Base-by-base conservation (phyloP, 1,140 invertebrate genomes). In the Pseudomyrmex sp. region DNA sequence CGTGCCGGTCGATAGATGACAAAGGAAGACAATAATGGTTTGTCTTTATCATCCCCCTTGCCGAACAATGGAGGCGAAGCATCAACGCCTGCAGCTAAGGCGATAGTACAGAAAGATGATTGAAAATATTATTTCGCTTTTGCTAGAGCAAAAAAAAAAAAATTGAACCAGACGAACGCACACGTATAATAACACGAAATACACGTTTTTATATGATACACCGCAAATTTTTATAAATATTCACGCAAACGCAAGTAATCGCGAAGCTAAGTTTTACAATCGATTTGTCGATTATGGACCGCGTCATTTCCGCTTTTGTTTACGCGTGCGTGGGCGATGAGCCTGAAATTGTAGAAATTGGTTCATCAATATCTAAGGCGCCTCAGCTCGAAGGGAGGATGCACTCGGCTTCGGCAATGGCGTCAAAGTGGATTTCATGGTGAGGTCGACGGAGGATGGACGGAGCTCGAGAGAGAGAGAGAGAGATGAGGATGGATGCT, bases 371-470 rank as follows among this genome's bases (percentile, higher is more conserved):
- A 73, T 76, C 70, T 63, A 35, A 85, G 80, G 70, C 76, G 58
- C 63, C 56, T 76, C 44, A n/a, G 70, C 18, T 48, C 26, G 72
- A 83, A 70, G 46, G 58, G 68, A 76, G 72, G 66, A 85, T 83
- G 80, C 74, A 85, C 84, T 76, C 68, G 70, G 80, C 80, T 74
- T 58, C 72, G 50, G 80, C 80, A 83, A 83, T 85, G 72, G 65
- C 80, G 72, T 85, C 70, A 85, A 85, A 85, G 72, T 85, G 84
- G 84, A 85, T 85, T 85, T 85, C 84, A 85, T 74, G 63, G 84
- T 83, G 80, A 83, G 79, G 79, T 75, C 80, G 80, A 85, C 61
- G 61, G 50, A 82, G 65, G 74, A 83, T 83, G 84, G 84, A 83
- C 80, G 50, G 9, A 52, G 63, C 56, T 56, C 10, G 20, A 54